Base-by-base conservation (phyloP, 2,797 vertebrate species). In the Benthosema pterotum region DNA sequence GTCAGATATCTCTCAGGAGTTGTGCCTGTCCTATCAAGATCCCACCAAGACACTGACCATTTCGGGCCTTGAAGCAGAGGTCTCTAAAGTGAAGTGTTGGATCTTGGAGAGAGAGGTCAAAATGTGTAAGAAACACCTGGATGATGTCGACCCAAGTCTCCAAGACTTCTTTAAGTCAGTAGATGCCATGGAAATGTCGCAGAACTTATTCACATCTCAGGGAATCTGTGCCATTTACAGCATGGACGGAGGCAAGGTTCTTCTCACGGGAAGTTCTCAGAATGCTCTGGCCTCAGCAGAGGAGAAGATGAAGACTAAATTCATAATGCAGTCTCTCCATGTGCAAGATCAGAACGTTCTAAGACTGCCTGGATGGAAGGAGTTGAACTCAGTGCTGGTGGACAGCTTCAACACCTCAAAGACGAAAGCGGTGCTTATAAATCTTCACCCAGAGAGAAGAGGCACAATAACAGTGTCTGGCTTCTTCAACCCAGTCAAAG, bases 151-250 rank as follows among this genome's bases (percentile, higher is more conserved):
- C 7, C 12, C 14, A 2, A 50, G 78, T 43, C n/a, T 96, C 46
- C 52, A 92, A 5, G 62, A 73, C 0, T 97, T 94, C 65, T 82
- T 98, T 11, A 79, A 17, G 32, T 18, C 2, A 5, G 76, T 88
- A 2, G 78, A 95, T 58, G 65, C 69, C 8, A 77, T 79, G 71
- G 83, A 84, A 38, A 55, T 91, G 49, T 95, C 94, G 0, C 60
- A 76, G 38, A 53, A 48, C 12, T 62, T 97, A 45, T 96, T 98
- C 54, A 71, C 75, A 13, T 88, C 71, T 1, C 80, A 88, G 57
- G 86, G 88, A 7, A 93, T 94, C 52, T 79, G 80, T 70, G 89
- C 92, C 3, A 38, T 88, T 57, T 94, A 88, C 75, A 87, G 80
- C 15, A 62, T 93, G 3, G 75, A 92, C 2, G 61, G 2, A 18